Base-by-base conservation (phyloP, 2,888 invertebrate species). In the Apomyelois bistriatella region DNA sequence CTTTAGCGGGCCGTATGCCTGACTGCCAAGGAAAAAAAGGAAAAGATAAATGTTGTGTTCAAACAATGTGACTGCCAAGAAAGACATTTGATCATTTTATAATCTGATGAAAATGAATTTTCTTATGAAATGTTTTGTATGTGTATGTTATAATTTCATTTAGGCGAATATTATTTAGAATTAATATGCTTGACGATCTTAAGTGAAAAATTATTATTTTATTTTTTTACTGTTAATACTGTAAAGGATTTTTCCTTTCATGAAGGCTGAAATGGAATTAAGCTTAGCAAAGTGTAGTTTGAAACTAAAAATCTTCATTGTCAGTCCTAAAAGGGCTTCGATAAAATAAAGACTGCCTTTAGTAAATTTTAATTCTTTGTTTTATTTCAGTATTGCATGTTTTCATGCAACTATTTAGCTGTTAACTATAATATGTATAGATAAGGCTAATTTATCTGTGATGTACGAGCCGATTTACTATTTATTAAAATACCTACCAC, bases 291-390 rank as follows among this genome's bases (percentile, higher is more conserved):
- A 15, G 30, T 32, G 3, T 15, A 15, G 3, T 9, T 36, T 13
- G n/a, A 22, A 17, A n/a, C n/a, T 43, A 36, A 40, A 16, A 10
- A 28, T 49, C 1, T 40, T 7, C 13, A 28, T 43, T 13, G 32
- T 15, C 2, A 16, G 16, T 46, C 32, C 32, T 46, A n/a, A 32
- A 16, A 46, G 46, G 46, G 32, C 35, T 35, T 0, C 8, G 3
- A 37, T 17, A 15, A 10, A 32, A 43, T 41, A 67, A 72, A 83
- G 80, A 80, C 80, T 82, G 78, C 57, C 64, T 58, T 74, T 79
- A 80, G 79, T 79, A 76, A 70, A 79, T 66, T 67, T 65, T 60
- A 58, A 57, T 32, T 54, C 48, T 4, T 59, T 59, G 66, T 73
- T 56, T 65, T 15, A 53, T 58, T 58, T 49, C 30, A 16, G 32